phyloP scores from a whole-genome alignment of 2,888 invertebrate species.

The Pyrochroa serraticornis region DNA sequence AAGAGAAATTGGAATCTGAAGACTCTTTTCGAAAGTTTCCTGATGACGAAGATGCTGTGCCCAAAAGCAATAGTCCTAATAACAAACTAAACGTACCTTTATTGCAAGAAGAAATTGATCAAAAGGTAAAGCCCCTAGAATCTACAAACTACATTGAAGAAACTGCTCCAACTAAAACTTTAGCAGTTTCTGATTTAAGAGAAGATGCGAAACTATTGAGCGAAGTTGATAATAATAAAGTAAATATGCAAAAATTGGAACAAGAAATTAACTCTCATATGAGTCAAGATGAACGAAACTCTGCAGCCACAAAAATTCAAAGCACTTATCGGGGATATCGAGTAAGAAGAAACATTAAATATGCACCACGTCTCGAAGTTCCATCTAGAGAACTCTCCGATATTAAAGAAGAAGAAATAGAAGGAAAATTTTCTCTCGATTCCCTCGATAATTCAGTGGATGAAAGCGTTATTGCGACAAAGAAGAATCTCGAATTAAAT shows the following conservation, averaged over 20 bases:
- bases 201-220: neutral
- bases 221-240: neutral
- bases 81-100: conserved; percentile 1
- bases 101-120: conserved; percentile 14
- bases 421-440: conserved; percentile 4
- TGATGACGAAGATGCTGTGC: neutral
- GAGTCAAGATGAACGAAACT: neutral
- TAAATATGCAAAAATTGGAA: neutral
- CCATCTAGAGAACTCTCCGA: conserved; percentile 17
- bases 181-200: neutral
- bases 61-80: neutral
- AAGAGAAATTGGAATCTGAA: conserved; percentile 2
- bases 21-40: conserved; percentile 6
- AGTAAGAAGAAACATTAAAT: conserved; percentile 21
- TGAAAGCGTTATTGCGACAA: neutral
- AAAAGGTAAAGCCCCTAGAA: neutral
- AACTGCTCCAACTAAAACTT: neutral
- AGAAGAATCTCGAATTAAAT: neutral
- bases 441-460: no score
- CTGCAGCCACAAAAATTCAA: conserved; percentile 32
- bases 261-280: conserved; percentile 10
- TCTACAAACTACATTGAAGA: neutral
- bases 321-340: conserved; percentile 31
- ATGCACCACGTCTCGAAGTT: neutral
- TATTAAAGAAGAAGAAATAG: conserved; percentile 28